These are phyloP conservation scores for Butorides virescens DNA, from an alignment of 2,113 vertebrate species.

Conservation along the genomic window DNA sequence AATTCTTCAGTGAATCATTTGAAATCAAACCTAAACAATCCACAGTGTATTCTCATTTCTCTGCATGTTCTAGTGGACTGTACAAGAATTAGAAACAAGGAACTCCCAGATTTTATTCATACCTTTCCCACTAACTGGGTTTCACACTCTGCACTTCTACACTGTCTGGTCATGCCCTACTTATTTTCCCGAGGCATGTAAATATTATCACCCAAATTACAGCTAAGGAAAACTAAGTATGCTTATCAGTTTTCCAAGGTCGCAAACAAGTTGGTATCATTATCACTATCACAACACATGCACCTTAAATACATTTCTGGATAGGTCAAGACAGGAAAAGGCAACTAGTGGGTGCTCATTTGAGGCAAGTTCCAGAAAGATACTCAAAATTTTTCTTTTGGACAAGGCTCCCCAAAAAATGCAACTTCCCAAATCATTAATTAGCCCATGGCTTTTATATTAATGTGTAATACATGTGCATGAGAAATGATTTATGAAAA, in stretches of 20 bases:
- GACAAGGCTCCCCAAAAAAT: neutral
- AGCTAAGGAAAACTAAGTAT: neutral
- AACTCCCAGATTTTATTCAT: neutral
- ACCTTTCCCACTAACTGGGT: neutral
- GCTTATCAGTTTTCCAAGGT: neutral
- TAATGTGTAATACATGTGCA: neutral
- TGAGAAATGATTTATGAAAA: neutral
- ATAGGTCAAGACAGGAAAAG: neutral
- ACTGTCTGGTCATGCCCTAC: neutral
- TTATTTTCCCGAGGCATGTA: neutral
- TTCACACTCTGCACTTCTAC: neutral
- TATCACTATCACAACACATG: neutral
- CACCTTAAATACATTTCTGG: neutral
- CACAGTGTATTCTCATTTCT: neutral
- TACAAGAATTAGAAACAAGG: neutral
- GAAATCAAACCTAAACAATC: neutral
- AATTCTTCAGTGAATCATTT: neutral
- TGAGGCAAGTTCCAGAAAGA: neutral
- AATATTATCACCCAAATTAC: constrained; percentile 1
- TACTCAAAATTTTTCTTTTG: neutral
- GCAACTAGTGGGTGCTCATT: no score
- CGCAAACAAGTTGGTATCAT: neutral
- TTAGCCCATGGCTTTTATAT: neutral
- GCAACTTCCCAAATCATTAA: neutral
- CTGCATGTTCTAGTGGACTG: neutral